phyloP scores from a whole-genome alignment of 2,113 vertebrate genomes.

The Eulemur rufifrons region DNA sequence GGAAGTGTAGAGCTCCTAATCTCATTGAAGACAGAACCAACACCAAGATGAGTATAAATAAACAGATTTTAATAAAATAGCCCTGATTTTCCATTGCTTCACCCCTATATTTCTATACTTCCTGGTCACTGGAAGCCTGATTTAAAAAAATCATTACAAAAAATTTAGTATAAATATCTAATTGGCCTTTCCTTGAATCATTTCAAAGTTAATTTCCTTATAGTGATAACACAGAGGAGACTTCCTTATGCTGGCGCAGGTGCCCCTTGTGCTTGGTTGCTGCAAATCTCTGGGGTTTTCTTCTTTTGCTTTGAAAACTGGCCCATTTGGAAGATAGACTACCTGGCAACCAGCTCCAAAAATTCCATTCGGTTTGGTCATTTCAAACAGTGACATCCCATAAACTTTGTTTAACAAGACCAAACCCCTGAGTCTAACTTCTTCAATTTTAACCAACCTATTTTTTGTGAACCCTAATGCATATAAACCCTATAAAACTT shows the following conservation, averaged over 20 bases:
- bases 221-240: background rate
- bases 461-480: background rate
- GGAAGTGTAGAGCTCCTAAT: background rate
- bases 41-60: background rate
- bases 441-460: background rate
- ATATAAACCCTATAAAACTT: background rate
- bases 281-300: background rate
- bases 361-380: background rate
- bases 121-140: background rate
- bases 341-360: background rate
- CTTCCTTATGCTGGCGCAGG: background rate
- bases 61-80: background rate
- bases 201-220: background rate
- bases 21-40: background rate
- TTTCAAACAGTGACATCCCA: background rate
- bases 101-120: background rate
- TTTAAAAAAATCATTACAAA: background rate
- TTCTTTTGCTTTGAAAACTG: background rate
- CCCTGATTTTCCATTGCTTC: background rate
- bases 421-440: background rate
- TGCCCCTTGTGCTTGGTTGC: background rate
- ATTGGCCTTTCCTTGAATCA: background rate
- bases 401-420: background rate
- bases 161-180: background rate
- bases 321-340: background rate